Evolutionary conservation across 64 coral and sea anemone species (phyloP).

Genomic region (Platygyra sinensis): DNA sequence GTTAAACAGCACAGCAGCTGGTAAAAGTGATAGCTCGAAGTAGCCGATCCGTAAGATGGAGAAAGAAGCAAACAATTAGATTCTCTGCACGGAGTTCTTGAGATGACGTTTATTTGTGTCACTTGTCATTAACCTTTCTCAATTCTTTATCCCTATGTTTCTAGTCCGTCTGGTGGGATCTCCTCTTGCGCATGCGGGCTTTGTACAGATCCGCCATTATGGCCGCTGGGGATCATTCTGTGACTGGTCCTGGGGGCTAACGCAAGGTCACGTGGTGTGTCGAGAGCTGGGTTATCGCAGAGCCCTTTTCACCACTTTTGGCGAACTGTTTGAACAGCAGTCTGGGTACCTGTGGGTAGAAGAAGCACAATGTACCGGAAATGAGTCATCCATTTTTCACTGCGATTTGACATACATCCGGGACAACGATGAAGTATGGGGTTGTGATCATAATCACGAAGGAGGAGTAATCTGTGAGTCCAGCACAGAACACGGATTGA

Average conservation of each 20-base stretch:
- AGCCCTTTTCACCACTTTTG: constrained; percentile 5
- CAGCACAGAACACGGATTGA: background rate
- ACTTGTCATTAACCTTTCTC: background rate
- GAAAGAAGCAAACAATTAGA: too few species aligned
- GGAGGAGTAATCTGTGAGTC: constrained; percentile 35
- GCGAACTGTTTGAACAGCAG: constrained; percentile 18
- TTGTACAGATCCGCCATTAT: constrained; percentile 5
- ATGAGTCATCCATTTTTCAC: constrained; percentile 26
- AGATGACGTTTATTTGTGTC: too few species aligned
- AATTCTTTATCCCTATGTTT: background rate
- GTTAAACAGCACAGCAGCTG: too few species aligned
- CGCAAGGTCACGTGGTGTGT: constrained; percentile 45
- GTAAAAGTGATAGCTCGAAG: too few species aligned
- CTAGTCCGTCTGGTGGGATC: constrained; percentile 30
- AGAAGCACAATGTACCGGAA: constrained; percentile 24
- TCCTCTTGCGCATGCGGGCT: constrained; percentile 26
- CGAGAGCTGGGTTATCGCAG: constrained; percentile 32
- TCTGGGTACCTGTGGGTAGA: constrained; percentile 21
- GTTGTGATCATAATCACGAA: background rate
- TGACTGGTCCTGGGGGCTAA: constrained; percentile 19
- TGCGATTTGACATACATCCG: constrained; percentile 23
- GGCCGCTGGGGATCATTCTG: constrained; percentile 47
- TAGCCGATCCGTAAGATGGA: too few species aligned
- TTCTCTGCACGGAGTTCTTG: too few species aligned
- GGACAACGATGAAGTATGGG: background rate